Conservation (phyloP, 2,888 invertebrate species). For the Cyrtodaria siliqua region DNA sequence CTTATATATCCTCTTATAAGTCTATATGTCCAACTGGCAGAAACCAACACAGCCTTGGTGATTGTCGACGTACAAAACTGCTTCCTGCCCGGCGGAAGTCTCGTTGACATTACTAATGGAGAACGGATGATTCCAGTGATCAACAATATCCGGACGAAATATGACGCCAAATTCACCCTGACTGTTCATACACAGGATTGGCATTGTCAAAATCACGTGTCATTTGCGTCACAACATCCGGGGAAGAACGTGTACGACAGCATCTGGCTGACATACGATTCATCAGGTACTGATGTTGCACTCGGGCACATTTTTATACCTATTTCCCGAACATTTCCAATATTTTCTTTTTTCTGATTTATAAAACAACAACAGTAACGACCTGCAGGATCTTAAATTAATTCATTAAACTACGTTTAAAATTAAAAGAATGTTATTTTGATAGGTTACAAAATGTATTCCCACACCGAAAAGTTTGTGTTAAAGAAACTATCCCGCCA, state of each 20-base stretch:
- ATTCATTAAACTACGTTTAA: too few species aligned
- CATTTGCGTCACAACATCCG: conserved; percentile 78
- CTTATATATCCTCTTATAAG: background rate
- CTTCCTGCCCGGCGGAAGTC: conserved; percentile 77
- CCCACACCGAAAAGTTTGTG: too few species aligned
- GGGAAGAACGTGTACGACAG: conserved; percentile 32
- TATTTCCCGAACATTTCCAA: too few species aligned
- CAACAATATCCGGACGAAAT: conserved; percentile 71
- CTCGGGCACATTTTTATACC: too few species aligned
- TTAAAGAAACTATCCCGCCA: too few species aligned
- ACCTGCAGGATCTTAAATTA: too few species aligned
- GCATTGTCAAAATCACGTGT: conserved; percentile 81
- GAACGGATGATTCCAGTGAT: conserved; percentile 75
- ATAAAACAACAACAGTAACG: too few species aligned
- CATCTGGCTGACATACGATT: conserved; percentile 67
- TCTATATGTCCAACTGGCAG: background rate
- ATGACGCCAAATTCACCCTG: conserved; percentile 62
- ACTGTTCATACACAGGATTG: conserved; percentile 80
- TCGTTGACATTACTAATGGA: conserved; percentile 73
- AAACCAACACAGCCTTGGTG: conserved; percentile 69
- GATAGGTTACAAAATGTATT: too few species aligned
- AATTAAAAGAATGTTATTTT: too few species aligned
- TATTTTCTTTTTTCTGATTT: too few species aligned
- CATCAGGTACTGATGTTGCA: too few species aligned
- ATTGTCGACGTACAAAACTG: conserved; percentile 82